Base-by-base conservation (phyloP, 1,140 invertebrate species). In the Oncopeltus fasciatus region DNA sequence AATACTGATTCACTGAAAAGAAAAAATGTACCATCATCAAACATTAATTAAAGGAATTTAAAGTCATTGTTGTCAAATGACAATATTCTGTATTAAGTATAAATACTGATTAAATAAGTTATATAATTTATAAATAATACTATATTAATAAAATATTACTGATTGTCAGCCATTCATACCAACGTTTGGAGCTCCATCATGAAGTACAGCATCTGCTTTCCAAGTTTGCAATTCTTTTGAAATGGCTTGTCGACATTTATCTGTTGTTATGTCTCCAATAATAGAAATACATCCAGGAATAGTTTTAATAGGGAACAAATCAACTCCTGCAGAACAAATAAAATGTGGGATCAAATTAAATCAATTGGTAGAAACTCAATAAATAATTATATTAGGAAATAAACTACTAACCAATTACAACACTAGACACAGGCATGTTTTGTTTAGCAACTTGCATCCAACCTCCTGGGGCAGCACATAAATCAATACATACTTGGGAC, bases 391-490 rank as follows among this genome's bases (percentile, higher is more conserved):
- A 38, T 38, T 38, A 38, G 5, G 31, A 38, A 38, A 5, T 38
- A 24, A 27, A 57, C 29, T 33, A 21, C 18, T 70, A 73, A 78
- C 84, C 86, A 59, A 99, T 80, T 4, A 98, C 90, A 46, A 98
- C 77, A 71, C 92, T 95, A 0, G 95, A 97, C 0, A 98, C 82
- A 0, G 96, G 95, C 91, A 98, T 98, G 73, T 96, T 93, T 72
- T 98, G 86, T 70, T 89, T 86, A 46, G 95, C 95, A n/a, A 99
- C 96, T 78, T 99, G 97, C 83, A 99, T 92, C 97, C 97, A 99
- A 69, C 97, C 96, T 73, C 97, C 97, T 8, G 97, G 97, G 8
- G 97, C 97, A 20, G 97, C 97, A 77, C 97, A 99, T 43, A 99
- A 77, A 83, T 99, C 97, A 65, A 99, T 83, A 66, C 94, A 89